Evolutionary conservation across 2,113 vertebrate species (phyloP).

Genomic region (Nettapus auritus): DNA sequence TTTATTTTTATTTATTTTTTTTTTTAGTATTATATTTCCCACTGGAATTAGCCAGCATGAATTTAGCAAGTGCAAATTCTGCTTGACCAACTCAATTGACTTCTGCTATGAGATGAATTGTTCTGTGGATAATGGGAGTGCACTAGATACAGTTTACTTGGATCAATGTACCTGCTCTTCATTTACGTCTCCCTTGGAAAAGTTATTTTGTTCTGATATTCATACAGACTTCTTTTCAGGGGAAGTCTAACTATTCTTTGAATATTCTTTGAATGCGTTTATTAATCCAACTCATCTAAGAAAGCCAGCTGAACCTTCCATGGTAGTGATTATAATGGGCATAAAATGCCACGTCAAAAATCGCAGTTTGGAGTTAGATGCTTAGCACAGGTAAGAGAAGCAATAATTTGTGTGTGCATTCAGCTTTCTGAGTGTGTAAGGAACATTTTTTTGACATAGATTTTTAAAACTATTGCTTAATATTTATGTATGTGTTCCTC

Average conservation of each 20-base stretch:
- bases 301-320: background rate
- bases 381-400: background rate
- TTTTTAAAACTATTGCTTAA: too few relatives aligned
- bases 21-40: background rate
- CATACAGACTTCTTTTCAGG: background rate
- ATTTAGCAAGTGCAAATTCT: background rate
- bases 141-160: background rate
- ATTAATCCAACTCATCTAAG: background rate
- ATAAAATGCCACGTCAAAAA: background rate
- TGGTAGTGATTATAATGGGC: background rate
- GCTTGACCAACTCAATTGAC: fast-evolving
- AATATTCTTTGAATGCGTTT: background rate
- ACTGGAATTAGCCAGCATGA: background rate
- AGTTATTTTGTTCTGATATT: background rate
- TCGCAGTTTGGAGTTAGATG: background rate
- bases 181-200: background rate
- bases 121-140: background rate
- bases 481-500: background rate
- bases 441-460: background rate
- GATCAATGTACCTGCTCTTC: background rate
- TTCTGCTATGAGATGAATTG: background rate
- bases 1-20: too few relatives aligned
- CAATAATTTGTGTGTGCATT: background rate
- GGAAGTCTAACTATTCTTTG: background rate
- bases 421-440: background rate